Evolutionary conservation across 2,797 vertebrate genomes (phyloP).

Genomic region (Sebastes hubbsi): DNA sequence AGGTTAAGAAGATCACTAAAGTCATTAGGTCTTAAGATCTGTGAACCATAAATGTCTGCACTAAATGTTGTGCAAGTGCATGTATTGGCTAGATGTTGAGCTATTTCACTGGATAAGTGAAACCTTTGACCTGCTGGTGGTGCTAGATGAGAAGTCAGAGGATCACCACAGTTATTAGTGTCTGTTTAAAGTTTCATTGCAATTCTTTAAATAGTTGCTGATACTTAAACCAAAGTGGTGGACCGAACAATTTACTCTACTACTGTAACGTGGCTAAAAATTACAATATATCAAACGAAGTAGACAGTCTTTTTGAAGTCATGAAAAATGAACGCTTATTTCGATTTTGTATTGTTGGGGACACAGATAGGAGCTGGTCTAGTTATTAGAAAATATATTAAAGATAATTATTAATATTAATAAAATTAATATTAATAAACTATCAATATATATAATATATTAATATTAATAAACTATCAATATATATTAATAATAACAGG

Average conservation of each 20-base stretch:
- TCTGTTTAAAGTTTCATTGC: not conserved
- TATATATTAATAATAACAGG: too few species aligned
- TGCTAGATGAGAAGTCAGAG: not conserved
- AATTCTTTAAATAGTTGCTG: not conserved
- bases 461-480: too few species aligned
- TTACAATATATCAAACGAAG: not conserved
- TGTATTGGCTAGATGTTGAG: not conserved
- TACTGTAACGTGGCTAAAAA: not conserved
- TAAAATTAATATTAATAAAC: too few species aligned
- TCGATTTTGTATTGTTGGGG: not conserved
- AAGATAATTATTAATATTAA: too few species aligned
- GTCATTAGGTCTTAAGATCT: not conserved
- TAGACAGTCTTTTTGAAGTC: not conserved
- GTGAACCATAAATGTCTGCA: not conserved
- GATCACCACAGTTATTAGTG: not conserved
- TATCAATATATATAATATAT: too few species aligned
- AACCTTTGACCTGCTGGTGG: not conserved
- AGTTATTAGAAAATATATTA: too few species aligned
- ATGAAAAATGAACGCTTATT: not conserved
- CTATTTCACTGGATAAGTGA: not conserved
- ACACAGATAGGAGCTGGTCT: too few species aligned
- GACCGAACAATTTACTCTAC: too few species aligned
- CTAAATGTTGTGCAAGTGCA: not conserved
- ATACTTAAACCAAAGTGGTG: not conserved
- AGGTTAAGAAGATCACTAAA: not conserved